A percentile compares a stretch with the other conserved stretches of the same genome.
phyloP scores from a whole-genome alignment of 2,888 invertebrate species.

The Eutolmus rufibarbis region DNA sequence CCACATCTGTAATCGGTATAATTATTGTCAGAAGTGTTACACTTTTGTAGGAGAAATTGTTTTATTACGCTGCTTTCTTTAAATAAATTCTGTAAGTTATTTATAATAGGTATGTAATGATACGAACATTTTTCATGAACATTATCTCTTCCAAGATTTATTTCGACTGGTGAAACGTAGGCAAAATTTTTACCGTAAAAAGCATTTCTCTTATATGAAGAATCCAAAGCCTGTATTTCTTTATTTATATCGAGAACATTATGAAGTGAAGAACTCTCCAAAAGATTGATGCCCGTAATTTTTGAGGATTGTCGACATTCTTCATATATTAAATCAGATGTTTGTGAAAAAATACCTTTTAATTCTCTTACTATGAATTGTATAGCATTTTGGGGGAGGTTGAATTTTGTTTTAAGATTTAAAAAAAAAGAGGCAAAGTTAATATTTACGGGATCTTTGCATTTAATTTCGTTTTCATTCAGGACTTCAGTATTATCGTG shows the following conservation, averaged over 20 bases:
- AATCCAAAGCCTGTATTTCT: neutral
- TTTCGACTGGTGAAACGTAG: constrained; percentile 29
- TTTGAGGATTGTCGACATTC: neutral
- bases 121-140: constrained; percentile 44
- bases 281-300: neutral
- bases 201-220: neutral
- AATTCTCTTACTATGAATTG: constrained; percentile 1
- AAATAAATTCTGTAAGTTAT: neutral
- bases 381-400: neutral
- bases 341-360: neutral
- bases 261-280: neutral
- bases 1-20: constrained; percentile 7
- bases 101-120: constrained; percentile 31
- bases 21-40: neutral
- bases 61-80: neutral
- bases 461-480: neutral
- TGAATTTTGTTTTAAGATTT: constrained; percentile 3
- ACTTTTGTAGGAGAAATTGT: constrained; percentile 4
- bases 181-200: neutral
- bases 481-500: neutral
- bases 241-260: neutral
- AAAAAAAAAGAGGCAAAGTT: constrained; percentile 10
- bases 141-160: constrained; percentile 32
- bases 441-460: neutral
- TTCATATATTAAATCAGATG: neutral